Evolutionary conservation across 2,113 vertebrate species (phyloP).

Genomic region (Chrysemys picta): DNA sequence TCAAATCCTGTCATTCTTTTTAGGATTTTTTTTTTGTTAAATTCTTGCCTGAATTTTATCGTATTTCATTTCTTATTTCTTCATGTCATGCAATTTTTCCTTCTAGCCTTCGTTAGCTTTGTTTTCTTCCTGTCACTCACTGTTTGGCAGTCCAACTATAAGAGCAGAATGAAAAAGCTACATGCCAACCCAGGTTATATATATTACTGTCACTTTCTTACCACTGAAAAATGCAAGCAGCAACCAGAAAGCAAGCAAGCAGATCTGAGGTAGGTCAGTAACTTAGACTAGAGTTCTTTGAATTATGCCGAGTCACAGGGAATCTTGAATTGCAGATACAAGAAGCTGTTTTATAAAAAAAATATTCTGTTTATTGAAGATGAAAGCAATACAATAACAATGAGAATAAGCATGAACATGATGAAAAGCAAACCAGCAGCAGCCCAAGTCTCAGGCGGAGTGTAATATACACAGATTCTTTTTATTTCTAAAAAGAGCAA

Average conservation of each 20-base stretch:
- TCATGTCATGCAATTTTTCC: neutral
- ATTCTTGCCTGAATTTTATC: constrained; percentile 57
- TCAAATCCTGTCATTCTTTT: constrained; percentile 71
- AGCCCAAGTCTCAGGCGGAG: constrained; percentile 42
- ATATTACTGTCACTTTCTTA: constrained; percentile 19
- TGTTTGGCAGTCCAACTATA: constrained; percentile 34
- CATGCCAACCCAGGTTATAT: neutral
- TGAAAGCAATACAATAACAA: constrained; percentile 72
- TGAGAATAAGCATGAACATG: constrained; percentile 52
- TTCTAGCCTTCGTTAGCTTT: constrained; percentile 40
- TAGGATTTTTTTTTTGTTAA: constrained; percentile 36
- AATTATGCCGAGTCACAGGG: constrained; percentile 38
- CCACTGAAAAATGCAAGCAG: constrained; percentile 23
- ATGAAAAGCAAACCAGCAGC: constrained; percentile 61
- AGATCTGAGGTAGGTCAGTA: constrained; percentile 32
- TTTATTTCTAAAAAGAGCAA: constrained; percentile 71
- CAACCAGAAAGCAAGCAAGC: constrained; percentile 24
- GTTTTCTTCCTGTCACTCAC: constrained; percentile 57
- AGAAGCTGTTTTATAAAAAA: constrained; percentile 36
- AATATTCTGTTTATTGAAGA: constrained; percentile 67
- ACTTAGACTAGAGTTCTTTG: neutral
- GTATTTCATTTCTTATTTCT: constrained; percentile 46
- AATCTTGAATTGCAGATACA: constrained; percentile 51
- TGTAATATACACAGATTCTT: constrained; percentile 43
- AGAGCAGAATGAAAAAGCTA: constrained; percentile 23